Percentiles rank a stretch among this genome's conserved stretches.
Conservation (phyloP, 1,140 invertebrate genomes). For the Drosophila asahinai region DNA sequence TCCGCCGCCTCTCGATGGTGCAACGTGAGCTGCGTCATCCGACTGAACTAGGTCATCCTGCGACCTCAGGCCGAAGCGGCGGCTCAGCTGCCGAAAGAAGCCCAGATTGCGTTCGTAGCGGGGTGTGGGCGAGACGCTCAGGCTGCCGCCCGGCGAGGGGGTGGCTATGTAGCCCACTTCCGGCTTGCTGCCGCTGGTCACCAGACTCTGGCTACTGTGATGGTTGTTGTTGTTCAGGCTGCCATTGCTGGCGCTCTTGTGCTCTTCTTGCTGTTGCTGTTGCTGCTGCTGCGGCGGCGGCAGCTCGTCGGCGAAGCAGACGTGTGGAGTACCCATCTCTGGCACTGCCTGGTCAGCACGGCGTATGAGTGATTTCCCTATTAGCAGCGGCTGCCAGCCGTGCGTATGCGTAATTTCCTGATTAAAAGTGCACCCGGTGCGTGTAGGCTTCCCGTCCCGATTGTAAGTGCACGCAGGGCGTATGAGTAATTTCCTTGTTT, state of each 20-base stretch:
- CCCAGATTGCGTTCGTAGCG: conserved; percentile 86
- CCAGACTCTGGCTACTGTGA: conserved; percentile 18
- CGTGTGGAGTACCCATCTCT: conserved; percentile 68
- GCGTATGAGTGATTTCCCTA: conserved; percentile 34
- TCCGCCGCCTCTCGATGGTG: conserved; percentile 13
- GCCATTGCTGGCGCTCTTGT: conserved; percentile 34
- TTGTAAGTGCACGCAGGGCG: conserved; percentile 8
- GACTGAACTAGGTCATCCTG: conserved; percentile 85
- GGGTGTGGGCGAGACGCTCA: conserved; percentile 84
- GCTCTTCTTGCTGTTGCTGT: conserved; percentile 25
- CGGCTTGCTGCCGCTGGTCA: conserved; percentile 35
- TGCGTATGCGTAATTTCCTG: conserved; percentile 42
- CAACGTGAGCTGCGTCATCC: conserved; percentile 64
- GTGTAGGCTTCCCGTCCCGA: not conserved
- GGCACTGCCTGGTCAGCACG: not conserved
- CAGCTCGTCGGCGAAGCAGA: conserved; percentile 76
- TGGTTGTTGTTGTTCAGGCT: conserved; percentile 51
- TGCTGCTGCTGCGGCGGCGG: conserved; percentile 29
- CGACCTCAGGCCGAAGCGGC: conserved; percentile 86
- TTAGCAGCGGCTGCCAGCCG: conserved; percentile 6
- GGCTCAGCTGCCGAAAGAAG: conserved; percentile 87
- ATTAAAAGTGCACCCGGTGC: conserved; percentile 10
- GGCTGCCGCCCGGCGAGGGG: conserved; percentile 60
- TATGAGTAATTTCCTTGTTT: conserved; percentile 36
- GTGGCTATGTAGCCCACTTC: conserved; percentile 24